Conservation (phyloP, 1,140 invertebrate genomes). For the Lamellibrachia luymesi region DNA sequence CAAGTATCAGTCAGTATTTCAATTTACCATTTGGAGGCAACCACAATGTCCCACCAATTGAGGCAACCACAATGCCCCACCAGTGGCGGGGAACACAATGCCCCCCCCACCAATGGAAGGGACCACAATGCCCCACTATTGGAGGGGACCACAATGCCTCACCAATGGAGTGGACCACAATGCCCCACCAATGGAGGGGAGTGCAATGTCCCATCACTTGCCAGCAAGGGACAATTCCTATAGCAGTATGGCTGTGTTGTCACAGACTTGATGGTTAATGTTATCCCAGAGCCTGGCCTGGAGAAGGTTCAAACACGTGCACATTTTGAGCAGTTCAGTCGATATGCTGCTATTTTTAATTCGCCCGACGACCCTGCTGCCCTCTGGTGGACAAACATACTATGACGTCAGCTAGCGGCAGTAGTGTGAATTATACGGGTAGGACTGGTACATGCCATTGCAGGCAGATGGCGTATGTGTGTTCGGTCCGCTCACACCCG, state of each 20-base stretch:
- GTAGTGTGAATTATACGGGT: neutral
- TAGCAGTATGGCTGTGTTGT: neutral
- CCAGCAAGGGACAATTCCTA: neutral
- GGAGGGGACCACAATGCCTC: no score
- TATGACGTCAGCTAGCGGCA: neutral
- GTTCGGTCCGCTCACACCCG: neutral
- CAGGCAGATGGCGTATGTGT: neutral
- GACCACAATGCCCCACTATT: neutral
- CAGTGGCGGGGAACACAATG: no score
- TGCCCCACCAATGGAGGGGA: neutral
- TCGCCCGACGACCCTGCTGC: neutral
- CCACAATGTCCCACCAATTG: no score
- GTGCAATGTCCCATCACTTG: neutral
- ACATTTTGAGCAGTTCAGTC: neutral
- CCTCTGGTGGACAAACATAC: neutral
- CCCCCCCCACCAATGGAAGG: no score
- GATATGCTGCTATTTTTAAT: constrained; percentile 5
- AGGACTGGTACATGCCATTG: neutral
- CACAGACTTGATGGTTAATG: neutral
- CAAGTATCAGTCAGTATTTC: neutral
- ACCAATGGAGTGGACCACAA: neutral
- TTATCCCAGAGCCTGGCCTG: neutral
- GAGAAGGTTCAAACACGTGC: neutral
- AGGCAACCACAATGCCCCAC: neutral
- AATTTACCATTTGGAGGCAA: neutral